Evolutionary conservation across 2,888 invertebrate species (phyloP).

Genomic region (Pristionchus fissidentatus): DNA sequence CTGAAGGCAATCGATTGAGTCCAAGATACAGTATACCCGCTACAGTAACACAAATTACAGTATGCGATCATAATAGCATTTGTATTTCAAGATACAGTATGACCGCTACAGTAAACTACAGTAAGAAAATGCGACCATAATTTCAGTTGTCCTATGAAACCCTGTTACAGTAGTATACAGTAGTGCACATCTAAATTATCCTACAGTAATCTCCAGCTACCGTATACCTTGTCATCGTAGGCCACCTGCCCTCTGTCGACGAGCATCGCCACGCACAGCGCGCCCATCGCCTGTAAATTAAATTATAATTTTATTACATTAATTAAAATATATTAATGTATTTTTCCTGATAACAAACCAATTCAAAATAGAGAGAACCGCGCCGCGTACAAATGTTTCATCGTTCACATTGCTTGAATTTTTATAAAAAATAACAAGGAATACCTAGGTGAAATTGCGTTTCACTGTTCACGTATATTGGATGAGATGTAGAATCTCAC

Average conservation of each 20-base stretch:
- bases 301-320: neutral
- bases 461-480: no score
- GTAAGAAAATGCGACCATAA: no score
- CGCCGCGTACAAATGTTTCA: neutral
- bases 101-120: no score
- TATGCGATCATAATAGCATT: no score
- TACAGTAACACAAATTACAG: slow-evolving; percentile 16
- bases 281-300: slow-evolving; percentile 62
- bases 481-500: no score
- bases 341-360: neutral
- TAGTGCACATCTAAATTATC: no score
- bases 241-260: slow-evolving; percentile 76
- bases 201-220: slow-evolving; percentile 48
- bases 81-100: no score
- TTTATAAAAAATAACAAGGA: neutral
- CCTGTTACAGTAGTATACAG: no score
- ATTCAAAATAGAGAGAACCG: neutral
- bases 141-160: no score
- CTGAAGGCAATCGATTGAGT: no score
- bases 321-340: neutral
- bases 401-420: neutral
- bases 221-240: slow-evolving; percentile 73
- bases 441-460: no score
- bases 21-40: neutral
- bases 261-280: slow-evolving; percentile 72